Conservation (phyloP, 2,888 invertebrate species). For the Hypselothyrea guttata region DNA sequence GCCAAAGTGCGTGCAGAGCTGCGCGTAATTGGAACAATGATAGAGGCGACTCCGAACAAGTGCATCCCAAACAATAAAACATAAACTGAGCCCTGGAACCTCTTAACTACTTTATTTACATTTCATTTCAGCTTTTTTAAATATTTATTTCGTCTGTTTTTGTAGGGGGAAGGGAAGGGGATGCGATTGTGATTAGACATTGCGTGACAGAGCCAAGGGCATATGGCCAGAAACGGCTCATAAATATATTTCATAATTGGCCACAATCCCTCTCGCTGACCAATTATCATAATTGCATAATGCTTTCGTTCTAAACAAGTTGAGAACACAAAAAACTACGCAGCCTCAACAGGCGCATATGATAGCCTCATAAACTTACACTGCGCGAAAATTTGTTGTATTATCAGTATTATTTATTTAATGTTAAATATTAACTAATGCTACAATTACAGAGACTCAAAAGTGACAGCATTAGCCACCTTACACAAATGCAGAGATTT, state of each 20-base stretch:
- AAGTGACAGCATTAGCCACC: too few relatives aligned
- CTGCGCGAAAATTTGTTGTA: constrained; percentile 25
- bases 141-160: constrained; percentile 9
- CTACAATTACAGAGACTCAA: too few relatives aligned
- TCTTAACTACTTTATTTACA: constrained; percentile 43
- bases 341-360: constrained; percentile 50
- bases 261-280: constrained; percentile 60
- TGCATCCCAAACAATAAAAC: constrained; percentile 32
- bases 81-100: neutral
- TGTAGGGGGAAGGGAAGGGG: too few relatives aligned
- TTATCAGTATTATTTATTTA: too few relatives aligned
- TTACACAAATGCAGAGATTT: too few relatives aligned
- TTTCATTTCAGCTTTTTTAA: constrained; percentile 6
- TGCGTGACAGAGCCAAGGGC: constrained; percentile 46
- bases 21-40: constrained; percentile 70
- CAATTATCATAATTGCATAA: constrained; percentile 76
- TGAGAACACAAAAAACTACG: constrained; percentile 41
- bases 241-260: constrained; percentile 72
- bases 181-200: constrained; percentile 50
- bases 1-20: constrained; percentile 70
- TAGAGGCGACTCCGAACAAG: constrained; percentile 48
- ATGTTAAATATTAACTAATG: too few relatives aligned
- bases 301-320: constrained; percentile 71
- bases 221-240: constrained; percentile 36
- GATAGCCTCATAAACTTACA: constrained; percentile 57